phyloP scores from a whole-genome alignment of 2,113 vertebrate genomes.

The Natator depressus region DNA sequence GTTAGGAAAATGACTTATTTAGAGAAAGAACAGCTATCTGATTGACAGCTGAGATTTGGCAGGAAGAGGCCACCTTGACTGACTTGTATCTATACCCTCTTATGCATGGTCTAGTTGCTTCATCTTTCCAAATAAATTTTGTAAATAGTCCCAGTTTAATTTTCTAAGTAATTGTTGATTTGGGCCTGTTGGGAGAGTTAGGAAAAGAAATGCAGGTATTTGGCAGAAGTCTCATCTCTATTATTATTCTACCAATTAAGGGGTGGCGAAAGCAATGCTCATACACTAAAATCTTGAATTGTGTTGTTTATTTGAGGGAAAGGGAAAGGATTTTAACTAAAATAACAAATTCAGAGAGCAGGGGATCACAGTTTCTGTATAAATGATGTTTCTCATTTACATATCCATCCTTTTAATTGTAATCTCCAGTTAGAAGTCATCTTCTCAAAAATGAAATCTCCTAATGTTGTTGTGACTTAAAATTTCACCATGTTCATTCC shows the following conservation, averaged over 20 bases:
- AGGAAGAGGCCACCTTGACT: not conserved
- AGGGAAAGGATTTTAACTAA: not conserved
- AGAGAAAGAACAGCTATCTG: not conserved
- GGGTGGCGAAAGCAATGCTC: not conserved
- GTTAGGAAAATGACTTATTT: not conserved
- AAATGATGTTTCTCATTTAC: not conserved
- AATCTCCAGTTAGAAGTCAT: not conserved
- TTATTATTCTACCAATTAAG: not conserved
- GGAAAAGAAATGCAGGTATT: not conserved
- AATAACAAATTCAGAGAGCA: not conserved
- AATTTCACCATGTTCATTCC: not conserved
- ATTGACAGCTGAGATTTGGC: not conserved
- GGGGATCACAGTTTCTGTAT: not conserved
- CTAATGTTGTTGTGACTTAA: not conserved
- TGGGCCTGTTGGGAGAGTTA: not conserved
- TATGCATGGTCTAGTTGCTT: not conserved
- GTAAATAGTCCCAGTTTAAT: not conserved
- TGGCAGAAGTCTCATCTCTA: not conserved
- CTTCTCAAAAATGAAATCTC: not conserved
- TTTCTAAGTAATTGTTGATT: not conserved
- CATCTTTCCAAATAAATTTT: not conserved
- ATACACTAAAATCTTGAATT: not conserved
- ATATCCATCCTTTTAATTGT: not conserved
- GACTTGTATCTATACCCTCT: not conserved
- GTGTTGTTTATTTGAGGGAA: not conserved